Conservation (phyloP, 2,113 vertebrate species). For the Neodon shergylaensis region DNA sequence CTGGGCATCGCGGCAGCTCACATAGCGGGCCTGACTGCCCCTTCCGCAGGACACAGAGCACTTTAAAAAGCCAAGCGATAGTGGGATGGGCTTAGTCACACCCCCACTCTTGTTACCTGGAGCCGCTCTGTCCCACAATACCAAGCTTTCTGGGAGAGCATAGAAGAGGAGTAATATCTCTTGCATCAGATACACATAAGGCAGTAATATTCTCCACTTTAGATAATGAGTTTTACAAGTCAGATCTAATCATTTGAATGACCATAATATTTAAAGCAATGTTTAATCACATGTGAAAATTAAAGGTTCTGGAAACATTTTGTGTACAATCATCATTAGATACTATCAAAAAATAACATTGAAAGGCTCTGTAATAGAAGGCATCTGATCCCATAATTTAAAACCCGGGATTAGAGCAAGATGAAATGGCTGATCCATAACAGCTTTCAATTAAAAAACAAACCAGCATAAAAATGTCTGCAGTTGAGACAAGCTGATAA, state of each 20-base stretch:
- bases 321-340: background rate
- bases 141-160: background rate
- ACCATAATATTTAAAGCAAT: background rate
- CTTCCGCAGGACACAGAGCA: conserved; percentile 96
- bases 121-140: background rate
- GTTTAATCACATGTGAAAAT: conserved; percentile 1
- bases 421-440: background rate
- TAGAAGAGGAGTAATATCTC: background rate
- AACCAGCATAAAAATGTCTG: background rate
- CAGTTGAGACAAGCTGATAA: background rate
- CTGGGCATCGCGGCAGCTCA: conserved; percentile 93
- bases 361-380: background rate
- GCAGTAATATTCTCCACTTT: background rate
- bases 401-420: conserved; percentile 28
- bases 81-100: background rate
- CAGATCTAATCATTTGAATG: background rate
- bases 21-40: conserved; percentile 93
- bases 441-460: conserved; percentile 12
- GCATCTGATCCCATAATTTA: background rate
- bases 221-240: background rate
- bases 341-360: conserved; percentile 32
- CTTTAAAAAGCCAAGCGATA: conserved; percentile 82
- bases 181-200: background rate
- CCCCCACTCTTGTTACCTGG: background rate
- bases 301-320: conserved; percentile 16